Evolutionary conservation across 2,888 invertebrate species (phyloP).

Genomic region (Heliconius cydno): DNA sequence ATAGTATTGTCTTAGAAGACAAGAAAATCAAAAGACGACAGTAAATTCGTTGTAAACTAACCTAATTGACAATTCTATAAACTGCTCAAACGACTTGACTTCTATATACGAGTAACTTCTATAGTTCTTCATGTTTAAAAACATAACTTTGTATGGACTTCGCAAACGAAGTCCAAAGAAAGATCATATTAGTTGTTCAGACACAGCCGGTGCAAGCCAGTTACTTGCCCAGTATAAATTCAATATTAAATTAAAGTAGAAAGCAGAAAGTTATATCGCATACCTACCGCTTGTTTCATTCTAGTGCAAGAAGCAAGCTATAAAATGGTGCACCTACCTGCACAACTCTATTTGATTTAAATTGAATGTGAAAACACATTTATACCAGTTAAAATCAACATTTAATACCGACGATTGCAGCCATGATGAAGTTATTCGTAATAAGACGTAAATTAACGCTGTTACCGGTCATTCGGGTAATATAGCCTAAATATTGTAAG

Average conservation of each 20-base stretch:
- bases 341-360: constrained; percentile 57
- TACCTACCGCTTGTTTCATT: constrained; percentile 27
- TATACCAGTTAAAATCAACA: constrained; percentile 9
- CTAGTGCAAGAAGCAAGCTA: constrained; percentile 20
- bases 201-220: constrained; percentile 15
- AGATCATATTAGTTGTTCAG: not conserved
- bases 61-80: not conserved
- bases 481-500: not conserved
- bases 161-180: not conserved
- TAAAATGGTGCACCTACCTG: constrained; percentile 35
- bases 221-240: constrained; percentile 23
- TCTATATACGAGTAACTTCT: not conserved
- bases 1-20: too few species aligned
- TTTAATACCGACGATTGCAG: not conserved
- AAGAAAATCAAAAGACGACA: too few species aligned
- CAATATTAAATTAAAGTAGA: constrained; percentile 33
- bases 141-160: not conserved
- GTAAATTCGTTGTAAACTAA: not conserved
- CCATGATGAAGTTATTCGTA: not conserved
- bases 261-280: constrained; percentile 33
- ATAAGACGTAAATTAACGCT: constrained; percentile 5
- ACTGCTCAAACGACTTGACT: not conserved
- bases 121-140: too few species aligned
- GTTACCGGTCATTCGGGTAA: not conserved
- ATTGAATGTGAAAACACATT: constrained; percentile 42